Conservation (phyloP, 2,113 vertebrate genomes). For the Anhinga anhinga region DNA sequence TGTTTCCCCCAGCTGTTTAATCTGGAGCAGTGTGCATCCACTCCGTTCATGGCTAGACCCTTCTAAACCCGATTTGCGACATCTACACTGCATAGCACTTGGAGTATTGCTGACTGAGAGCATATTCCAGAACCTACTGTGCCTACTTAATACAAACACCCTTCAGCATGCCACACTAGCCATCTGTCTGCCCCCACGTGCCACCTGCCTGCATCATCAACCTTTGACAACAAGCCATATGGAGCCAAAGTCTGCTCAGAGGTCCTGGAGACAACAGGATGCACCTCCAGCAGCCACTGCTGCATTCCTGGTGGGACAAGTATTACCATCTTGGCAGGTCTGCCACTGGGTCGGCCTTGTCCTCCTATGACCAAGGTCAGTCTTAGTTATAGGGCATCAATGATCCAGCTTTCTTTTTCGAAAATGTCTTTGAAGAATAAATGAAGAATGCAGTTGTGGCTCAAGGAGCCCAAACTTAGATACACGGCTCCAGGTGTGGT, state of each 20-base stretch:
- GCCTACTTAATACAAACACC: not conserved
- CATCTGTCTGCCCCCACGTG: not conserved
- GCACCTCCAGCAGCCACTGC: not conserved
- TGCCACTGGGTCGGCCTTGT: not conserved
- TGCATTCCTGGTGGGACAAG: not conserved
- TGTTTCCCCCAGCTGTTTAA: not conserved
- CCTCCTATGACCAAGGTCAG: not conserved
- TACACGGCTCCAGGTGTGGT: too few relatives aligned
- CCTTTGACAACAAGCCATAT: not conserved
- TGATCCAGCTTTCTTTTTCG: not conserved
- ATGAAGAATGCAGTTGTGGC: not conserved
- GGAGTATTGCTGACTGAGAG: rapidly evolving
- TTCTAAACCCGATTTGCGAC: not conserved
- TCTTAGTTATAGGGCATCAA: not conserved
- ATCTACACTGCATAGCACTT: not conserved
- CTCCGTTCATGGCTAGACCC: not conserved
- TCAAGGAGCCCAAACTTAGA: not conserved
- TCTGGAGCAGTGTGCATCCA: not conserved
- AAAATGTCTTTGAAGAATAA: not conserved
- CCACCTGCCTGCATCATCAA: not conserved
- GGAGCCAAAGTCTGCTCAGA: not conserved
- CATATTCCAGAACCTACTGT: not conserved
- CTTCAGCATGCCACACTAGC: not conserved
- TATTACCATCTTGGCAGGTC: not conserved
- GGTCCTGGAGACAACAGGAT: not conserved